Conservation (phyloP, 2,113 vertebrate species). For the human (Homo sapiens) region GRCh38 chr12:127173001-127173500, state of each 20-base stretch:
- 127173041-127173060: too few relatives aligned
- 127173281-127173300: background rate
- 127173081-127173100: background rate
- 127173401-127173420: background rate
- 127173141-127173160: background rate
- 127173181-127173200: background rate
- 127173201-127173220: rapidly evolving
- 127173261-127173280: background rate
- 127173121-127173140: background rate
- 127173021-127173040: too few relatives aligned
- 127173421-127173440: background rate
- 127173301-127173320: background rate
- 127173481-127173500: too few relatives aligned
- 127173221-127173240: background rate
- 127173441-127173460: background rate
- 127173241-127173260: background rate
- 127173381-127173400: background rate
- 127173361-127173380: background rate
- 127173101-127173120: background rate
- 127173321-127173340: background rate
- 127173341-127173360: background rate
- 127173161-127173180: background rate
- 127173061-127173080: background rate
- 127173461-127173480: background rate
- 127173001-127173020: too few relatives aligned